Percentiles rank a stretch among this genome's conserved stretches.
Conservation (phyloP, 1,140 invertebrate species). For the Helicoverpa armigera region DNA sequence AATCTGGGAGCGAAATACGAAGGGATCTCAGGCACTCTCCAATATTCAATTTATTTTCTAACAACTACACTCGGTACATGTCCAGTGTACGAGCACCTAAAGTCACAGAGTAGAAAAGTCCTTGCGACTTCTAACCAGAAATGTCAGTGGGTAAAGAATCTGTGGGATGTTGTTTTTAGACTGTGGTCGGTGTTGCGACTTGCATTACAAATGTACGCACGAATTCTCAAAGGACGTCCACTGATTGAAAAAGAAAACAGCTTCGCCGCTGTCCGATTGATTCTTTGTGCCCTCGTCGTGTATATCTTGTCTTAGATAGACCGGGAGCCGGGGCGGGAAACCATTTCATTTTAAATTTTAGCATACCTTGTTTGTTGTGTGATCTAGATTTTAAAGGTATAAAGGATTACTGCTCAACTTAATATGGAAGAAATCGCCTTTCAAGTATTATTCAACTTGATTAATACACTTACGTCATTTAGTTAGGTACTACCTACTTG, state of each 20-base stretch:
- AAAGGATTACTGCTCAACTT: not conserved
- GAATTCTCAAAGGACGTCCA: constrained; percentile 71
- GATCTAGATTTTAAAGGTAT: not conserved
- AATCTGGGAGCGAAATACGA: constrained; percentile 66
- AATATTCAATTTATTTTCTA: constrained; percentile 83
- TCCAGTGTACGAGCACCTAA: constrained; percentile 43
- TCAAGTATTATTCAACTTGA: not conserved
- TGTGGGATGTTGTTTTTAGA: constrained; percentile 20
- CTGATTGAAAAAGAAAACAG: constrained; percentile 84
- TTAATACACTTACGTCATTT: not conserved
- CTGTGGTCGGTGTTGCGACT: constrained; percentile 60
- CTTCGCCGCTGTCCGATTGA: constrained; percentile 78
- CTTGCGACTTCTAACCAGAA: not conserved
- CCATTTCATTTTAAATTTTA: constrained; percentile 8
- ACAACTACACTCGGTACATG: constrained; percentile 63
- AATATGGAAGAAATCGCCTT: not conserved
- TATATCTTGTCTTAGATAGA: constrained; percentile 67
- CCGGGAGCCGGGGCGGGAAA: constrained; percentile 40
- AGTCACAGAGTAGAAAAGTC: constrained; percentile 51
- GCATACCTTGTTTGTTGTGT: not conserved
- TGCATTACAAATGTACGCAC: constrained; percentile 59
- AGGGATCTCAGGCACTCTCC: constrained; percentile 61
- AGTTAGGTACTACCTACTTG: not conserved
- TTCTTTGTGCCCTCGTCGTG: constrained; percentile 70
- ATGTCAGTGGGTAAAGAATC: constrained; percentile 40